Conservation (phyloP, 2,888 invertebrate genomes). For the Pherbina coryleti region DNA sequence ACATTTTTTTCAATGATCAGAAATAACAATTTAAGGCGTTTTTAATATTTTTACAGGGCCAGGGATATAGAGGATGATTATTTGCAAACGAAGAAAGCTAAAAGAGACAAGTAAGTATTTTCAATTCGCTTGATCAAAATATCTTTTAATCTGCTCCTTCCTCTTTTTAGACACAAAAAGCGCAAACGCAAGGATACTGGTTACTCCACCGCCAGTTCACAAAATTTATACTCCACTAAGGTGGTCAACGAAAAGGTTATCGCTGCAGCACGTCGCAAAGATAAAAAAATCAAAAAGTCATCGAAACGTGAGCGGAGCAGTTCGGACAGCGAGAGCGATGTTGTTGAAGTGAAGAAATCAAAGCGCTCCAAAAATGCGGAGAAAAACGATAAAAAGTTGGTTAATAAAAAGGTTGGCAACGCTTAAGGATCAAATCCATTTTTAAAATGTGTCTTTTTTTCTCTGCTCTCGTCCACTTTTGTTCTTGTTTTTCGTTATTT, state of each 20-base stretch:
- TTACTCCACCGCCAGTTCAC: constrained; percentile 78
- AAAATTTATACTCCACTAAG: constrained; percentile 70
- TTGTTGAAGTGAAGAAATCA: constrained; percentile 57
- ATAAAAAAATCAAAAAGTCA: constrained; percentile 64
- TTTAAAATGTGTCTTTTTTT: constrained; percentile 37
- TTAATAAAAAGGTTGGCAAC: constrained; percentile 44
- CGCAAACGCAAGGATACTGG: constrained; percentile 75
- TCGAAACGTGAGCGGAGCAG: constrained; percentile 59
- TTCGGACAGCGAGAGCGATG: constrained; percentile 61
- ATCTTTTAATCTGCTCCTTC: neutral
- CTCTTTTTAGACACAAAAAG: constrained; percentile 56
- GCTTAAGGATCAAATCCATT: constrained; percentile 34
- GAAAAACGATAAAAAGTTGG: constrained; percentile 63
- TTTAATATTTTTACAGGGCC: constrained; percentile 50
- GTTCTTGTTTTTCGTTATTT: neutral
- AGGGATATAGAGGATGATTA: constrained; percentile 63
- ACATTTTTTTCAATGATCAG: neutral
- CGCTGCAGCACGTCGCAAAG: constrained; percentile 58
- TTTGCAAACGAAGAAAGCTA: constrained; percentile 59
- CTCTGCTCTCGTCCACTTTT: constrained; percentile 13
- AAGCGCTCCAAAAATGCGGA: constrained; percentile 62
- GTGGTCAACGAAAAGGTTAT: constrained; percentile 55
- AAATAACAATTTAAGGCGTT: neutral
- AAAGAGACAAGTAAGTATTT: constrained; percentile 53
- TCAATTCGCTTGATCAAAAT: neutral